Conservation (phyloP, 2,113 vertebrate species). For the Alligator mississippiensis region DNA sequence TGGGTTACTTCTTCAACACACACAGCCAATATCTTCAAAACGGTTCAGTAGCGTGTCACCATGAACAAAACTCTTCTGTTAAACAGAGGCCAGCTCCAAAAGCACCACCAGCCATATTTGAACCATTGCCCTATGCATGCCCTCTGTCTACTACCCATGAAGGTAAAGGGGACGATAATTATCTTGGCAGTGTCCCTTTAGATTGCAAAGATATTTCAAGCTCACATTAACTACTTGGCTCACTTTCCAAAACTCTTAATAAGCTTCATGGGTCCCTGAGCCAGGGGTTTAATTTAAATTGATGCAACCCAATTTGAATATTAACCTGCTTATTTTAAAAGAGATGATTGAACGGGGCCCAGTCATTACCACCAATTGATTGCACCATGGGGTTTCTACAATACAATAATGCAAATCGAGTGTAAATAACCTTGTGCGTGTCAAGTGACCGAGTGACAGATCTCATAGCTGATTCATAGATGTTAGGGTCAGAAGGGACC, state of each 20-base stretch:
- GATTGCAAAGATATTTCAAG: neutral
- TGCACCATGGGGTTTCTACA: neutral
- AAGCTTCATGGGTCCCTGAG: neutral
- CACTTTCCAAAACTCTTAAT: neutral
- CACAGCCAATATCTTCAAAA: too few species aligned
- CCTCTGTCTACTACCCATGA: neutral
- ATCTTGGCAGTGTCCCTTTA: neutral
- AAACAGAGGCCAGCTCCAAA: neutral
- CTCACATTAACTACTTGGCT: neutral
- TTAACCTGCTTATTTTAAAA: neutral
- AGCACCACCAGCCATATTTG: neutral
- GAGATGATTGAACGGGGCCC: neutral
- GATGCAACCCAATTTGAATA: neutral
- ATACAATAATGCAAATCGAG: neutral
- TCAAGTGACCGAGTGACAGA: neutral
- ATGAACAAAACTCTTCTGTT: neutral
- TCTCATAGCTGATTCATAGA: neutral
- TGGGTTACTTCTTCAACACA: too few species aligned
- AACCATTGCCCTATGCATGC: accelerated
- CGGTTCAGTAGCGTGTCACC: neutral
- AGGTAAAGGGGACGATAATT: neutral
- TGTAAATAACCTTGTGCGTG: neutral
- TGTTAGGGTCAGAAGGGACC: too few species aligned
- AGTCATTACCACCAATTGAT: neutral
- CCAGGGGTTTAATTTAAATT: neutral